Conservation (phyloP, 2,888 invertebrate genomes). For the Megalurothrips usitatus region DNA sequence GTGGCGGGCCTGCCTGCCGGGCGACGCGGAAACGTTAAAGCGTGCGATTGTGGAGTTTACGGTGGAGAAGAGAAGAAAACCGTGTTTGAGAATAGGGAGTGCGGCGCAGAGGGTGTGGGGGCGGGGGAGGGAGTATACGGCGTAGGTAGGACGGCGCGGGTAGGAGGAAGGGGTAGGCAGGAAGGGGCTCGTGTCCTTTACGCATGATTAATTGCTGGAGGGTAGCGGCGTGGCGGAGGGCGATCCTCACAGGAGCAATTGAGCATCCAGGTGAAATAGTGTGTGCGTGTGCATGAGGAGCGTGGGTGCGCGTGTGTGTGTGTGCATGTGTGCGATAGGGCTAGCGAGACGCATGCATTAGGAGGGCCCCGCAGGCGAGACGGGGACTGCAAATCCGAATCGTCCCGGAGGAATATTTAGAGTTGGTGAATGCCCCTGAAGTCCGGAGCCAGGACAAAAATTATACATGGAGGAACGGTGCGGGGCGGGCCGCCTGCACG, state of each 20-base stretch:
- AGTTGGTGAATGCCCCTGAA: no score
- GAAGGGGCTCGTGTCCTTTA: not conserved
- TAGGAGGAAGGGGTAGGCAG: not conserved
- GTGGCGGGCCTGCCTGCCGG: no score
- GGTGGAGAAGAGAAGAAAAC: not conserved
- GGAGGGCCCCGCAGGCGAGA: no score
- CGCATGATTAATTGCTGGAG: conserved; percentile 10
- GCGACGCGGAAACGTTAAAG: no score
- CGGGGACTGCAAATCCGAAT: no score
- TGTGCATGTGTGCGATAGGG: not conserved
- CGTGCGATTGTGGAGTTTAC: no score
- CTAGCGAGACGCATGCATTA: no score
- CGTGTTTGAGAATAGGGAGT: not conserved
- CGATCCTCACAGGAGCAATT: conserved; percentile 9
- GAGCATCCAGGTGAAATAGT: conserved; percentile 20
- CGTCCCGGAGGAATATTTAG: no score
- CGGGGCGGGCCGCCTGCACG: no score
- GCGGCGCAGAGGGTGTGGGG: not conserved
- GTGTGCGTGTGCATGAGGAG: not conserved
- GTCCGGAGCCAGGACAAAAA: no score
- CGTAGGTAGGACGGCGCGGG: no score
- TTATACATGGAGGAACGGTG: no score
- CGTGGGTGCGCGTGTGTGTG: not conserved
- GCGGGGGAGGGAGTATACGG: not conserved
- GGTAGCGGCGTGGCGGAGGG: not conserved